These are phyloP conservation scores for Chydorus sphaericus DNA, from an alignment of 2,888 invertebrate genomes.

Conservation along the genomic window DNA sequence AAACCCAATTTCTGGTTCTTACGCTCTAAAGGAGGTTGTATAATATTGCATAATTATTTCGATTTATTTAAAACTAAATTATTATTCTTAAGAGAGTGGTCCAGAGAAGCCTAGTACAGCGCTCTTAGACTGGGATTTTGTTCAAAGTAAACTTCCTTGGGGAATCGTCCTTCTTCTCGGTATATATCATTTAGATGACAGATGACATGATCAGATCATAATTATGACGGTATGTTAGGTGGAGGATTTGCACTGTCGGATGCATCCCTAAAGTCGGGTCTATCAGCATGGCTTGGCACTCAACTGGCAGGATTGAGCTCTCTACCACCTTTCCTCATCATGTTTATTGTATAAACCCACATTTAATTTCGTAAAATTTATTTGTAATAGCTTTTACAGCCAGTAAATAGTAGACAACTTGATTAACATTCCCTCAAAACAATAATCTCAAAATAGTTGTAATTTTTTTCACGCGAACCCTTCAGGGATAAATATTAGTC, in stretches of 20 bases:
- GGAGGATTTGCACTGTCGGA: conserved; percentile 85
- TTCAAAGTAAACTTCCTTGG: conserved; percentile 79
- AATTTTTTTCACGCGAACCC: too few species aligned
- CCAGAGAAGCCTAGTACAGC: conserved; percentile 43
- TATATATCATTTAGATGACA: too few species aligned
- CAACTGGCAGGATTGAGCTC: conserved; percentile 48
- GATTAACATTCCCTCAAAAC: too few species aligned
- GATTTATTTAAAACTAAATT: too few species aligned
- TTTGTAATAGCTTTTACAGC: too few species aligned
- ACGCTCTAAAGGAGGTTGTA: background rate
- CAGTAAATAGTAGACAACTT: too few species aligned
- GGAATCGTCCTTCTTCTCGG: conserved; percentile 70
- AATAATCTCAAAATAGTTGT: too few species aligned
- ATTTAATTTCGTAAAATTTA: too few species aligned
- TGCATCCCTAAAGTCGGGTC: conserved; percentile 61
- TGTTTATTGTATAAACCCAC: conserved; percentile 66
- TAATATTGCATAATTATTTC: too few species aligned
- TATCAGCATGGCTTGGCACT: conserved; percentile 58
- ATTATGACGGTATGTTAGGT: too few species aligned
- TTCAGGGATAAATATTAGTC: too few species aligned
- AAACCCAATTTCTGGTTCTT: conserved; percentile 24
- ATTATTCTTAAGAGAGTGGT: background rate
- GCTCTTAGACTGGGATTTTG: conserved; percentile 66
- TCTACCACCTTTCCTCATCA: conserved; percentile 46
- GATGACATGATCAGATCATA: too few species aligned